These are phyloP conservation scores for Schizopygopsis malacanthus DNA, from an alignment of 2,797 vertebrate genomes.

Conservation along the genomic window DNA sequence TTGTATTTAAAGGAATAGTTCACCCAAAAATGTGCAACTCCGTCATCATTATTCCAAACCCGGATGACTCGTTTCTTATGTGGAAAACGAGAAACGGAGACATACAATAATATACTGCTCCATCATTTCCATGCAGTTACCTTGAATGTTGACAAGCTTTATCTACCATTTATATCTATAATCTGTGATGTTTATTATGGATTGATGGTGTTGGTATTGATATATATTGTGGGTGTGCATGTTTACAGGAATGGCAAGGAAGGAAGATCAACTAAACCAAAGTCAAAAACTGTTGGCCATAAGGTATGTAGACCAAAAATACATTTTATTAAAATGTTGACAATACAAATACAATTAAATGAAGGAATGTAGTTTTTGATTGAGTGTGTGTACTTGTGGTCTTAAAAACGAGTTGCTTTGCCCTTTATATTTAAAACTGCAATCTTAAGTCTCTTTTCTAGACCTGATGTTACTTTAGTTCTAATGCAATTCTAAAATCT, in stretches of 20 bases:
- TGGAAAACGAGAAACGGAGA: background rate
- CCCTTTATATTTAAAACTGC: background rate
- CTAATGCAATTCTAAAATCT: background rate
- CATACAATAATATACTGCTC: background rate
- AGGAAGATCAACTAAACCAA: slow-evolving; percentile 88
- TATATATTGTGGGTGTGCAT: background rate
- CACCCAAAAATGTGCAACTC: background rate
- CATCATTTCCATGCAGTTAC: background rate
- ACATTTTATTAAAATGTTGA: background rate
- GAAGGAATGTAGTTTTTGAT: background rate
- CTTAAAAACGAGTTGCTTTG: background rate
- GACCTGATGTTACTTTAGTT: background rate
- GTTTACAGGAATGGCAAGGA: slow-evolving; percentile 87
- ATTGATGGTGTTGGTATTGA: background rate
- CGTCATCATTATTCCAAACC: background rate
- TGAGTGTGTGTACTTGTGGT: background rate
- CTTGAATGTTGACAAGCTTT: background rate
- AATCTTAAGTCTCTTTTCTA: background rate
- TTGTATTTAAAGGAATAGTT: background rate
- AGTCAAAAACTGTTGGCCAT: slow-evolving; percentile 89
- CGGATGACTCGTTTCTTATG: background rate
- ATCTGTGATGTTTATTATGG: background rate
- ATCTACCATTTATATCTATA: background rate
- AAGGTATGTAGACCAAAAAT: slow-evolving; percentile 76
- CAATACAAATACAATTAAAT: background rate